Conservation (phyloP, 2,888 invertebrate species). For the Pterostichus niger region DNA sequence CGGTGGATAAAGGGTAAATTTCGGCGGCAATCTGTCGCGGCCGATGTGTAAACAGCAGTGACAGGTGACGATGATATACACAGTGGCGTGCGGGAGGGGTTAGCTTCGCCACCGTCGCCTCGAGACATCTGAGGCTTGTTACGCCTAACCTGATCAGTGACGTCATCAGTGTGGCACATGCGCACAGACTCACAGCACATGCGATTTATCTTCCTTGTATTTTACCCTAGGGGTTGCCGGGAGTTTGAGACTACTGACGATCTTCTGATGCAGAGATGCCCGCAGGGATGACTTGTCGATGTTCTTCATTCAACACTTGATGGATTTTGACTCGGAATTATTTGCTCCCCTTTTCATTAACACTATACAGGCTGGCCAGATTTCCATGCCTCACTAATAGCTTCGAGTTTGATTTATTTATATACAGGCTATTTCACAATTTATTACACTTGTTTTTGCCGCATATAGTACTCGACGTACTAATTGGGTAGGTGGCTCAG, state of each 20-base stretch:
- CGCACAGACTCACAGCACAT: not conserved
- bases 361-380: not conserved
- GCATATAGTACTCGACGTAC: no score
- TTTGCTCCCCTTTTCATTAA: not conserved
- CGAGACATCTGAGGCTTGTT: slow-evolving; percentile 39
- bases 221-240: slow-evolving; percentile 22
- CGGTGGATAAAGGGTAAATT: slow-evolving; percentile 15
- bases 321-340: not conserved
- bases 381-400: no score
- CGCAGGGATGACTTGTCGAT: not conserved
- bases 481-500: no score
- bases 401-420: no score
- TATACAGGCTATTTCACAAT: not conserved
- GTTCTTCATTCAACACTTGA: not conserved
- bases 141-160: slow-evolving; percentile 47
- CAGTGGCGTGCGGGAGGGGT: not conserved
- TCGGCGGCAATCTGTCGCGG: slow-evolving; percentile 6
- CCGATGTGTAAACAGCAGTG: slow-evolving; percentile 32
- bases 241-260: not conserved
- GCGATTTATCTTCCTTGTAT: slow-evolving; percentile 39
- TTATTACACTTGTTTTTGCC: no score
- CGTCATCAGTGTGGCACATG: slow-evolving; percentile 11
- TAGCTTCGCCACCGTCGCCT: not conserved
- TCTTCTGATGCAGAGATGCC: not conserved
- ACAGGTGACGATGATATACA: slow-evolving; percentile 44